Evolutionary conservation across 2,113 vertebrate genomes (phyloP), one percentile per base, ranked within the genome.

Genomic region (Bothrops jararaca): DNA sequence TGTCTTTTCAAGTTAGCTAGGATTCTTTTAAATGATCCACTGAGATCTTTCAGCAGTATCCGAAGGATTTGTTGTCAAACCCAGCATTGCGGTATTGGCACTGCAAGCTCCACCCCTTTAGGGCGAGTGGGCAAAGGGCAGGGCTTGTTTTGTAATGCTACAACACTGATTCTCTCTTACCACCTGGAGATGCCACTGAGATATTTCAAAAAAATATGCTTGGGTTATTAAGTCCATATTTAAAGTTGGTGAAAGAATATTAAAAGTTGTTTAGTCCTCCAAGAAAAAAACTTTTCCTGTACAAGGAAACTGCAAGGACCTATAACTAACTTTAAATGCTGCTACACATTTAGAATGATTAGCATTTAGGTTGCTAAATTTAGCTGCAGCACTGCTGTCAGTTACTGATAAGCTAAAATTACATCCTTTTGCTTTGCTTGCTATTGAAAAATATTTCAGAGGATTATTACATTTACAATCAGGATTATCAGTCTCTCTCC

Each of bases 321-420:
- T 95, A 57, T 93, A 93, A 95, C 90, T 96, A 93, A 94, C 92
- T 95, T 91, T 57, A 95, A 94, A 89, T 89, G 74, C 52, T 53
- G 52, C n/a, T 92, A 39, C 64, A 96, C 92, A 92, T 95, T 48
- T 42, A 95, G 88, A 53, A 94, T 88, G 69, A 91, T 80, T 24
- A 85, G 85, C 42, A 74, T 91, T 96, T 56, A 9, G 85, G 88
- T 9, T 86, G 89, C 95, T 97, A 96, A 96, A 95, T 96, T 94
- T 96, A 96, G 93, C 92, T 93, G 13, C 87, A 6, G 0, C 42
- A 52, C 57, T 95, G 89, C 96, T 95, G 94, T 92, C 92, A 7
- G 93, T 86, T 94, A 88, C 94, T 96, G 96, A 97, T 96, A 97
- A 96, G 95, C 91, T 94, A 94, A 94, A 97, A 97, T 96, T 95